phyloP scores from a whole-genome alignment of 1,140 invertebrate genomes.

The Stegodyphus mimosarum region DNA sequence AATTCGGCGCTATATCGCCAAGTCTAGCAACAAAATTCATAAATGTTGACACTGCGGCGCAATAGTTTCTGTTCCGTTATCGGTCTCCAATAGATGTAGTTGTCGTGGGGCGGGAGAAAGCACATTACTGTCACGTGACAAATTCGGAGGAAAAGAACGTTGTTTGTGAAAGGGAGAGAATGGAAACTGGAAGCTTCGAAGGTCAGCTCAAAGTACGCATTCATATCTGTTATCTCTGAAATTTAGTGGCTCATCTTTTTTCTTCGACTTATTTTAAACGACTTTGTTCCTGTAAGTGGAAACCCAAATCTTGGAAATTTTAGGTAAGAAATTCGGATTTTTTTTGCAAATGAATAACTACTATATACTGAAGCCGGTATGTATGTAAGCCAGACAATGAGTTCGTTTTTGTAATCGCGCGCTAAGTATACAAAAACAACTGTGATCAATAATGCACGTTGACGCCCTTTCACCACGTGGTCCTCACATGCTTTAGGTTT shows the following conservation, averaged over 20 bases:
- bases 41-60: conserved; percentile 8
- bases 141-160: not conserved
- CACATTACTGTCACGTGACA: conserved; percentile 13
- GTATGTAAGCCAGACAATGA: not conserved
- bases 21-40: not conserved
- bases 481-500: not conserved
- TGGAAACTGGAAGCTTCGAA: conserved; percentile 18
- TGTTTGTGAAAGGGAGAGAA: conserved; percentile 6
- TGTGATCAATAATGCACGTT: conserved; percentile 3
- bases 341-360: not conserved
- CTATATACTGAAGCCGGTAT: not conserved
- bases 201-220: not conserved
- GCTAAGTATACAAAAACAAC: not conserved
- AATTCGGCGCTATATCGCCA: not conserved
- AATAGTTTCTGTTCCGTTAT: conserved; percentile 45
- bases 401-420: conserved; percentile 7
- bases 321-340: not conserved
- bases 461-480: conserved; percentile 11
- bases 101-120: conserved; percentile 2
- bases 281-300: not conserved
- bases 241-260: not conserved
- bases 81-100: not conserved
- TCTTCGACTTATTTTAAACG: not conserved
- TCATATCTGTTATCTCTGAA: not conserved
- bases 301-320: not conserved